Evolutionary conservation across 2,888 invertebrate species (phyloP).

Genomic region (Oscheius myriophilus): DNA sequence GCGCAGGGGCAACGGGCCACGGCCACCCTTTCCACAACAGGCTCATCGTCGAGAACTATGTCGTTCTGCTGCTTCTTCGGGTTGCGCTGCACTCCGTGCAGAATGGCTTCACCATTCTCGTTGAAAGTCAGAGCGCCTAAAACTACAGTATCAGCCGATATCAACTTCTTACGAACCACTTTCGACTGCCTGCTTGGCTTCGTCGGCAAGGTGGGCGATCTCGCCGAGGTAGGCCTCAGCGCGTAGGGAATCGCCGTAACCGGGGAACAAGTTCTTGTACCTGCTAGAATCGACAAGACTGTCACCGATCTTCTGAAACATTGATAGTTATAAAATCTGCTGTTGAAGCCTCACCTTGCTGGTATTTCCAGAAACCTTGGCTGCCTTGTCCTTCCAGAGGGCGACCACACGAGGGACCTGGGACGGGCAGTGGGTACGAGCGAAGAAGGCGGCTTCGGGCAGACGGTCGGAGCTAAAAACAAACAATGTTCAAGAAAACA

Average conservation of each 20-base stretch:
- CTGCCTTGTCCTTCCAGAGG: conserved; percentile 83
- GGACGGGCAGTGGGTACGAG: too few relatives aligned
- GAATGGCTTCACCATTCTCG: conserved; percentile 51
- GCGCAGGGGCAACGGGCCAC: background rate
- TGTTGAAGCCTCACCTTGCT: conserved; percentile 33
- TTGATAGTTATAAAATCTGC: too few relatives aligned
- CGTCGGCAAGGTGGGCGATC: conserved; percentile 48
- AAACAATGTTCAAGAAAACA: too few relatives aligned
- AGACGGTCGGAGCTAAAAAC: too few relatives aligned
- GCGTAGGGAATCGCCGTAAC: conserved; percentile 76
- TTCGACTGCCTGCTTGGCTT: conserved; percentile 57
- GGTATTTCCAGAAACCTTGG: conserved; percentile 34
- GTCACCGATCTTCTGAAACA: conserved; percentile 75
- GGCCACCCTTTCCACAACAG: conserved; percentile 1
- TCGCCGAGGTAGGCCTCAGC: conserved; percentile 55
- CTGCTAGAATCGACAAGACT: conserved; percentile 92
- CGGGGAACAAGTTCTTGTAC: conserved; percentile 96
- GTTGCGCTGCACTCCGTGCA: conserved; percentile 35
- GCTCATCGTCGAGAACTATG: too few relatives aligned
- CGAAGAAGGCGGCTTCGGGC: too few relatives aligned
- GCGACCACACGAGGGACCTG: conserved; percentile 81
- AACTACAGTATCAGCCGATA: background rate
- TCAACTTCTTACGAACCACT: conserved; percentile 35
- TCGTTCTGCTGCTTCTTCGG: conserved; percentile 5
- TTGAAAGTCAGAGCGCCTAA: too few relatives aligned